Base-by-base conservation (phyloP, 2,113 vertebrate genomes). In the Heterotis niloticus region DNA sequence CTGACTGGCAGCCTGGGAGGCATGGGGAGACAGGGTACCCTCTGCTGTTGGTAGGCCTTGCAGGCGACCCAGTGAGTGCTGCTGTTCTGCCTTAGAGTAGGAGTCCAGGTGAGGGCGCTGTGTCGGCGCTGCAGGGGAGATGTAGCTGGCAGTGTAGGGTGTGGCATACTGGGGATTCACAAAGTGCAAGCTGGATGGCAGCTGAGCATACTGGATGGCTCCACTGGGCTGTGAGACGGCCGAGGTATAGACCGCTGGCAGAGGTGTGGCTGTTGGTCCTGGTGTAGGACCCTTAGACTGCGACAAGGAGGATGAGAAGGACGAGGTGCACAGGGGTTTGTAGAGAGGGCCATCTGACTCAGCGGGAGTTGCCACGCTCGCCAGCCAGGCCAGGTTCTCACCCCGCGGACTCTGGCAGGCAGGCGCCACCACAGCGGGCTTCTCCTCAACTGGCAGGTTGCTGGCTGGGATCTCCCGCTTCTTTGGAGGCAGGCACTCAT, bases 401-500 rank as follows among this genome's bases (percentile, higher is more conserved):
- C 93, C 87, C 73, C 93, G 94, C 88, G 96, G 96, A 90, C 92
- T 94, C 84, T 98, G 95, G 0, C 86, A 92, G 81, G 94, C 92
- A 78, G 92, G 91, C 17, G 91, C 85, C 1, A 91, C 76, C 11
- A 64, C 75, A 7, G 88, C 82, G 0, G 92, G 94, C 86, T 95
- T 96, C 82, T 89, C 94, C 70, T 97, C 96, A 0, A 93, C 94
- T 26, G 95, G 90, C 88, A 96, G 91, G 84, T 94, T 97, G 87
- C 95, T 93, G 69, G 95, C 90, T 44, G 92, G 94, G 88, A 98
- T 92, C 90, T 98, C 97, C 84, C 98, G 94, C 89, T 99, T 99
- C 90, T 99, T 99, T 69, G 98, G 98, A 75, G 98, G 98, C 88
- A 99, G 92, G 93, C 97, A 96, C 93, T 99, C 98, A 83, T 99